Evolutionary conservation across 2,797 vertebrate species (phyloP).

Genomic region (Eremophila alpestris): DNA sequence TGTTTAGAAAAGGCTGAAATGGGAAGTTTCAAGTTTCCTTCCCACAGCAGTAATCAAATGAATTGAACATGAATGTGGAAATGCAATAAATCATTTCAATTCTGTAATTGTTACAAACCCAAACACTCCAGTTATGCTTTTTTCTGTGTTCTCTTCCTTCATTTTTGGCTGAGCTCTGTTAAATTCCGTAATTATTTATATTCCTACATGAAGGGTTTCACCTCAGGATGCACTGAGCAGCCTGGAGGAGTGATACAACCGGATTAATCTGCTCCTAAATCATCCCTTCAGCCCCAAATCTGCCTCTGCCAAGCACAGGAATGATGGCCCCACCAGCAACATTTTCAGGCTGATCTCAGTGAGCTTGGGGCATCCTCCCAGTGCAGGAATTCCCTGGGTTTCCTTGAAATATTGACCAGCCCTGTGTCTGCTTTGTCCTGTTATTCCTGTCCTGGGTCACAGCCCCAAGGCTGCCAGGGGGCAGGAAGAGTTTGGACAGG

Average conservation of each 20-base stretch:
- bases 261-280: not conserved
- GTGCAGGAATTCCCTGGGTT: not conserved
- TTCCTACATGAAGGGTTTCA: not conserved
- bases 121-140: not conserved
- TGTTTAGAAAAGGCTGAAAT: constrained; percentile 10
- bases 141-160: not conserved
- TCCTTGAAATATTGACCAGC: not conserved
- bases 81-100: not conserved
- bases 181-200: not conserved
- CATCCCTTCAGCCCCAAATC: not conserved
- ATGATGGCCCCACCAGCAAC: not conserved
- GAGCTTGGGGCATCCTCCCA: not conserved
- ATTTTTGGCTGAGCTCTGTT: not conserved
- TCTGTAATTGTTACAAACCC: not conserved
- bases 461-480: not conserved
- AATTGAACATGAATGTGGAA: not conserved
- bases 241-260: not conserved
- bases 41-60: not conserved
- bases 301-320: not conserved
- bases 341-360: not conserved
- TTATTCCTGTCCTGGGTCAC: not conserved
- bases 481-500: not conserved
- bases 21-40: not conserved
- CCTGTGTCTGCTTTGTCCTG: not conserved
- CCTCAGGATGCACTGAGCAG: not conserved